Evolutionary conservation across 2,113 vertebrate species (phyloP).

Genomic region (Motacilla tschutschensis): DNA sequence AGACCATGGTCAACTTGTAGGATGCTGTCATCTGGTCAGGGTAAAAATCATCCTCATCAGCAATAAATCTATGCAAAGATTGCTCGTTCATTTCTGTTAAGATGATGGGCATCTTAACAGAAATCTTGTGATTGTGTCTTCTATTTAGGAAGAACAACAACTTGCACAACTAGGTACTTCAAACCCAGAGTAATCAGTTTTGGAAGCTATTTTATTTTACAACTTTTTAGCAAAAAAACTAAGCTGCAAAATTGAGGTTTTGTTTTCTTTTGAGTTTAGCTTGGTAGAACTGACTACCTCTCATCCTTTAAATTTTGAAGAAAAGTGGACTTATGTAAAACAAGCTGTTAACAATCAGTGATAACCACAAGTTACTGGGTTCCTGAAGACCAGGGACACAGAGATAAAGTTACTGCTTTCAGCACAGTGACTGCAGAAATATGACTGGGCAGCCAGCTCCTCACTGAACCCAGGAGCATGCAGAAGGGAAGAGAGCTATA

Average conservation of each 20-base stretch:
- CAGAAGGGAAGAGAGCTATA: constrained; percentile 3
- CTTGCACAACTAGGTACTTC: background rate
- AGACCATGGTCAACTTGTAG: background rate
- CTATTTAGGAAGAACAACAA: background rate
- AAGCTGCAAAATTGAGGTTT: constrained; percentile 62
- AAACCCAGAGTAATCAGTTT: background rate
- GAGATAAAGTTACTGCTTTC: constrained; percentile 55
- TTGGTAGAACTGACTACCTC: constrained; percentile 17
- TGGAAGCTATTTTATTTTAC: background rate
- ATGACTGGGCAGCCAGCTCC: constrained; percentile 48
- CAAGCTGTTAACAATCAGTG: constrained; percentile 14
- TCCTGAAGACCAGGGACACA: constrained; percentile 13
- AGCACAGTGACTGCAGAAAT: constrained; percentile 65
- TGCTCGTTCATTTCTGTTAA: background rate
- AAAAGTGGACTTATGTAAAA: constrained; percentile 35
- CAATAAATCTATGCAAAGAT: background rate
- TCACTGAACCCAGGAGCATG: constrained; percentile 27
- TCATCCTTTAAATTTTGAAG: constrained; percentile 47
- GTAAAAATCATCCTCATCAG: background rate
- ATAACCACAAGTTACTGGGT: constrained; percentile 50
- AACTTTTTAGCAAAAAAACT: constrained; percentile 54
- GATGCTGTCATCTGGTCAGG: background rate
- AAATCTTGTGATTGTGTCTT: background rate
- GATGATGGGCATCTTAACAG: background rate
- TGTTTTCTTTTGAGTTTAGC: constrained; percentile 50